Conservation (phyloP, 2,797 vertebrate genomes). For the Lepilemur septentrionalis region DNA sequence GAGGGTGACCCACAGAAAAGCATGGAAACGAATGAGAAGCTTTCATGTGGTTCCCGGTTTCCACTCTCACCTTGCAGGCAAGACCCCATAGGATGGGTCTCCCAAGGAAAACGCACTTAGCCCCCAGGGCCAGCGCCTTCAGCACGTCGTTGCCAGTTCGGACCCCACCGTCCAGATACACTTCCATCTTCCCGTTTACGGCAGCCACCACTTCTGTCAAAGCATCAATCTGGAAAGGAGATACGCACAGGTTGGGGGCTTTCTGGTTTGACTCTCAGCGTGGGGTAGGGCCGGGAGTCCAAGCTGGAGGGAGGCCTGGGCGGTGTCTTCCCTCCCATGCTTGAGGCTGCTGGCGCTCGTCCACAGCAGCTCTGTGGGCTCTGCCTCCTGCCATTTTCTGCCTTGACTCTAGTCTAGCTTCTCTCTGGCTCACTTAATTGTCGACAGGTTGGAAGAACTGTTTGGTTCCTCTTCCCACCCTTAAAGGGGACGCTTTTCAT, state of each 20-base stretch:
- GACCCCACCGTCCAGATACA: slow-evolving; percentile 96
- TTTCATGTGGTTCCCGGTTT: not conserved
- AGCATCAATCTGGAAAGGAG: slow-evolving; percentile 91
- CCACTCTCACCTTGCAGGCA: slow-evolving; percentile 91
- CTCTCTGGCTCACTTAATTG: too few relatives aligned
- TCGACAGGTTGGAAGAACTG: not conserved
- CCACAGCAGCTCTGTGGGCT: fast-evolving
- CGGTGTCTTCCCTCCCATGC: not conserved
- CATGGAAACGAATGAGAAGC: not conserved
- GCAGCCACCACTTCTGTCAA: slow-evolving; percentile 93
- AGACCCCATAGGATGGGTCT: slow-evolving; percentile 96
- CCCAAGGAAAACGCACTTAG: slow-evolving; percentile 95
- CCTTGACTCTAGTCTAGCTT: not conserved
- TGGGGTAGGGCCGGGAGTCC: not conserved
- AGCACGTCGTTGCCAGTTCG: slow-evolving; percentile 94
- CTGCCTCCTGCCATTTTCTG: not conserved
- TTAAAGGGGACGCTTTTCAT: not conserved
- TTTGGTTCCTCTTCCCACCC: not conserved
- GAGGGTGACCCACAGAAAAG: not conserved
- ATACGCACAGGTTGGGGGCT: not conserved
- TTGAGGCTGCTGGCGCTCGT: too few relatives aligned
- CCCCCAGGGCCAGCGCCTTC: slow-evolving; percentile 95
- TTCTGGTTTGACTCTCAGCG: not conserved
- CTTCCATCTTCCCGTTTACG: slow-evolving; percentile 91
- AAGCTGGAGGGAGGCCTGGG: not conserved